Percentiles rank a stretch among this genome's conserved stretches.
Conservation (phyloP, 2,888 invertebrate species). For the Didymodactylos carnosus region DNA sequence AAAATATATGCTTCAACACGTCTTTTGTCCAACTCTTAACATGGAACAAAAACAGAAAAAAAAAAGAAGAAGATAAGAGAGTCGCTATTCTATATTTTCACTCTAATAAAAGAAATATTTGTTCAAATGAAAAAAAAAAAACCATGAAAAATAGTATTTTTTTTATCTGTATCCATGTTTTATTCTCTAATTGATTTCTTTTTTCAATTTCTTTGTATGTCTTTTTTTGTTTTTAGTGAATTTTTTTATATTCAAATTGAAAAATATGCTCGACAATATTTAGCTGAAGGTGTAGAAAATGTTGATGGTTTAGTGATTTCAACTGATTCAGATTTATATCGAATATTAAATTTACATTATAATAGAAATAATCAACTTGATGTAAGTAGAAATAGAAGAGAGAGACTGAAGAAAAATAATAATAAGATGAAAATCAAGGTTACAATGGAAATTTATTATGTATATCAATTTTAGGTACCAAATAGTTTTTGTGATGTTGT, state of each 20-base stretch:
- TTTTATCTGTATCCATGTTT: too few relatives aligned
- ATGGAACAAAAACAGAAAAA: too few relatives aligned
- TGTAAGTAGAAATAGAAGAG: slow-evolving; percentile 23
- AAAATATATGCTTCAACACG: too few relatives aligned
- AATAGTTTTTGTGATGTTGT: slow-evolving; percentile 86
- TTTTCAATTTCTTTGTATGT: too few relatives aligned
- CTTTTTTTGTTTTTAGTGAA: slow-evolving; percentile 64
- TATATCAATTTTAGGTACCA: slow-evolving; percentile 56
- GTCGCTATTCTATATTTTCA: too few relatives aligned
- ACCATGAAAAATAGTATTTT: too few relatives aligned
- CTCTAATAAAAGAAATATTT: too few relatives aligned
- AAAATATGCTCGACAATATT: slow-evolving; percentile 92
- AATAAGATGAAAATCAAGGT: too few relatives aligned
- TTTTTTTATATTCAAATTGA: slow-evolving; percentile 99
- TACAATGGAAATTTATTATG: slow-evolving; percentile 29
- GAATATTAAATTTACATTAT: slow-evolving; percentile 78
- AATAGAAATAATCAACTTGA: slow-evolving; percentile 35
- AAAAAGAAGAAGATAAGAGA: too few relatives aligned
- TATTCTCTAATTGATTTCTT: not conserved
- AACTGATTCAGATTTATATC: slow-evolving; percentile 83
- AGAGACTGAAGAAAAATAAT: too few relatives aligned
- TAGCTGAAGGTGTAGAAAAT: slow-evolving; percentile 80
- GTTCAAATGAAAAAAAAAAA: too few relatives aligned
- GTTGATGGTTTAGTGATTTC: slow-evolving; percentile 79
- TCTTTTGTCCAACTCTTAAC: too few relatives aligned